Conservation (phyloP, 2,113 vertebrate species). For the Percopsis transmontana region DNA sequence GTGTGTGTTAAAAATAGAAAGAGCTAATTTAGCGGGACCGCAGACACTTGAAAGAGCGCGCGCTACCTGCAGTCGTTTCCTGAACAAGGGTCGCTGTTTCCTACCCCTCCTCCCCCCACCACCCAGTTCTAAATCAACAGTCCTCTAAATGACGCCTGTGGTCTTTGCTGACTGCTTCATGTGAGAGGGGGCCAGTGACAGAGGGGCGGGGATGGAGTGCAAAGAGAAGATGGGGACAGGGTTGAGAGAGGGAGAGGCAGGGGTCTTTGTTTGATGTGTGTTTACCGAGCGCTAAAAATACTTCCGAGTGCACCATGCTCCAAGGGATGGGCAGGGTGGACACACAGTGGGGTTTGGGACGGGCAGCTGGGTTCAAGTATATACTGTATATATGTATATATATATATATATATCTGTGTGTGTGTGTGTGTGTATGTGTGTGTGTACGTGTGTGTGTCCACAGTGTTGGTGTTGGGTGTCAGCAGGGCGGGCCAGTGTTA, state of each 20-base stretch:
- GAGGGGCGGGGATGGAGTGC: constrained; percentile 1
- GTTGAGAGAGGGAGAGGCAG: constrained; percentile 9
- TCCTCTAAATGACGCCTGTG: constrained; percentile 50
- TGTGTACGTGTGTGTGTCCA: not conserved
- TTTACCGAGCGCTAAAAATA: constrained; percentile 78
- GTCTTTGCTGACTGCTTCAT: constrained; percentile 53
- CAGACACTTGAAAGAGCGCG: constrained; percentile 39
- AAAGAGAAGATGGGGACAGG: constrained; percentile 19
- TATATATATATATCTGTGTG: not conserved
- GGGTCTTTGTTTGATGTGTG: constrained; percentile 53
- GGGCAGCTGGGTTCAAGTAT: no score
- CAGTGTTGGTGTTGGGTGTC: not conserved
- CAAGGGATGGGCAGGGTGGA: constrained; percentile 3
- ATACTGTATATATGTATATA: not conserved
- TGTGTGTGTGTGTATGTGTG: constrained; percentile 2
- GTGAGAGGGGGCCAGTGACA: constrained; percentile 25
- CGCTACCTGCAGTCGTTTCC: constrained; percentile 63
- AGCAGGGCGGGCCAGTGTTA: constrained; percentile 2
- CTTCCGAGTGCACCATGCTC: constrained; percentile 28
- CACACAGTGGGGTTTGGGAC: no score
- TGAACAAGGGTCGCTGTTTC: constrained; percentile 43
- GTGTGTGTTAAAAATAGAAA: constrained; percentile 57
- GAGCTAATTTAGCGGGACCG: constrained; percentile 36
- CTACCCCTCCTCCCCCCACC: constrained; percentile 16
- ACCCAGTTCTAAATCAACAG: constrained; percentile 38